These are phyloP conservation scores for Phrynocephalus versicolor DNA, from an alignment of 2,113 vertebrate species.

Conservation along the genomic window DNA sequence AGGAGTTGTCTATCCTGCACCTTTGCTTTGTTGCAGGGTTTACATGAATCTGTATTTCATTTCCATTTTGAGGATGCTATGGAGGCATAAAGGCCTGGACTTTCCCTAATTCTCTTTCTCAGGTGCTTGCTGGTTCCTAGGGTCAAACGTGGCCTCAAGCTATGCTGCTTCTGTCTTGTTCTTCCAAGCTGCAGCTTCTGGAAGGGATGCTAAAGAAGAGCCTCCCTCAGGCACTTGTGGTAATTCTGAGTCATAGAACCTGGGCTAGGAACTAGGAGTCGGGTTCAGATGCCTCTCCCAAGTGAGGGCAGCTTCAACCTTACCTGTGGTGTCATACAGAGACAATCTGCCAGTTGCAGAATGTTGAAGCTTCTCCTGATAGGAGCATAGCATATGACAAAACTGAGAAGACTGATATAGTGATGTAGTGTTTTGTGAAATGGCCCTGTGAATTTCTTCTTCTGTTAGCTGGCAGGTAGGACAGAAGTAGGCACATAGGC, in stretches of 20 bases:
- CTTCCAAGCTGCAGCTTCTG: conserved; percentile 4
- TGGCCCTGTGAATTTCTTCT: background rate
- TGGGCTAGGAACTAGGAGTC: background rate
- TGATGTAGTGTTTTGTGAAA: background rate
- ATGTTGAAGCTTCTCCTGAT: background rate
- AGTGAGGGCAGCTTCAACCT: background rate
- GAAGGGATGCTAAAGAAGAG: background rate
- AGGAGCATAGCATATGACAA: background rate
- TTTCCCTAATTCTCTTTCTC: too few relatives aligned
- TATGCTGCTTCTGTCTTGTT: conserved; percentile 11
- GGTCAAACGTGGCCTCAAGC: background rate
- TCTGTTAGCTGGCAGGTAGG: background rate
- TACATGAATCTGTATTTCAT: too few relatives aligned
- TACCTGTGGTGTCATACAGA: background rate
- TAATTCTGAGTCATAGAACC: background rate
- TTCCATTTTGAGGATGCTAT: too few relatives aligned
- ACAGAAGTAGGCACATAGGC: too few relatives aligned
- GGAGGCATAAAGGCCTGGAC: too few relatives aligned
- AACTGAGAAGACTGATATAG: too few relatives aligned
- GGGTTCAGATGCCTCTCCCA: too few relatives aligned
- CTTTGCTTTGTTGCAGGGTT: too few relatives aligned
- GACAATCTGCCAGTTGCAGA: background rate
- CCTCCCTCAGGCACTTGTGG: background rate
- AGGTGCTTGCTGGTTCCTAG: background rate
- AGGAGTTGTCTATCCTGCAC: too few relatives aligned